Base-by-base conservation (phyloP, 1,140 invertebrate species). In the Drosophila nebulosa region DNA sequence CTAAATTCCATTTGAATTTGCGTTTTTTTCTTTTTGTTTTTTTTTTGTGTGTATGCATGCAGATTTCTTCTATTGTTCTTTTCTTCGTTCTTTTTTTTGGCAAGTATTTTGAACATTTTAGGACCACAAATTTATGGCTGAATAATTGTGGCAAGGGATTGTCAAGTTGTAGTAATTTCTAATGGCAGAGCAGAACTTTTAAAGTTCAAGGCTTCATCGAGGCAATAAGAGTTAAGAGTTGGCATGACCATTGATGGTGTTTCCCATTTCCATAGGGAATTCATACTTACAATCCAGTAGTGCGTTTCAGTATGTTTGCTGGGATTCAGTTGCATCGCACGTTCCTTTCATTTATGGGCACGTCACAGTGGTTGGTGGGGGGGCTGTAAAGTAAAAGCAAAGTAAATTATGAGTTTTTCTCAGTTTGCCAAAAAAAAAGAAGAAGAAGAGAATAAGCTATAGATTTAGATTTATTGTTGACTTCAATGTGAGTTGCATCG, bases 241-340 rank as follows among this genome's bases (percentile, higher is more conserved):
- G 16, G 16, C 16, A 46, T 1, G 5, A 7, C 14, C 5, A 21
- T 7, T 16, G 3, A 10, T 46, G 5, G 9, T 3, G 3, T 3
- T 9, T 0, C 3, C 30, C 30, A 3, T 12, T 12, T 12, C 9
- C 9, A 32, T 16, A 7, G 16, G 18, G 18, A 46, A 46, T 3
- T 10, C 4, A 26, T 79, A 91, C 90, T 91, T 53, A 91, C 90
- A 89, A 91, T 90, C 90, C 90, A 91, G 75, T 89, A 91, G 79
- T 91, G 90, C 75, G 90, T 78, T 86, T 88, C 81, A 84, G 89
- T 74, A 74, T 83, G 81, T 80, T 74, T 90, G 75, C 90, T 90
- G 78, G 78, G 64, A 89, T 89, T 90, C 79, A 91, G 77, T 91
- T 89, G 83, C 90, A 91, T 91, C 81, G 85, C 89, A 90, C 89